Evolutionary conservation across 1,140 invertebrate genomes (phyloP), one percentile per base, ranked within the genome.

Genomic region (Drosophila ogumai): DNA sequence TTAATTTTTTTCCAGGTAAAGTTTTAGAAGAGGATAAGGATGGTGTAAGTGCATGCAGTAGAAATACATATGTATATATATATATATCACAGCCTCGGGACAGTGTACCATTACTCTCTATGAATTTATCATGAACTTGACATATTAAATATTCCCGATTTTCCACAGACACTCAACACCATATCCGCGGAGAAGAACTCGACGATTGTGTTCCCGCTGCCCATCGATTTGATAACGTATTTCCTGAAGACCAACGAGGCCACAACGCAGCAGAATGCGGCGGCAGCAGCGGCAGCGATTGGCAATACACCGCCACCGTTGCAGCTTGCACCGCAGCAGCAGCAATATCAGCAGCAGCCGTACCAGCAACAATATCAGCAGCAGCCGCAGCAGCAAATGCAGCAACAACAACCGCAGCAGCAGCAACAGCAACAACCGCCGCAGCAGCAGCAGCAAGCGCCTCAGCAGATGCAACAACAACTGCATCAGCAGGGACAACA

Each of bases 131-230:
- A 36, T 22, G 31, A 54, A 22, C 19, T 36, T 15, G 3, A 9
- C 13, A 15, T 36, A 54, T 36, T 54, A 54, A 31, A 55, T 31
- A 36, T 54, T 9, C 12, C 15, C 17, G 2, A 38, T 90, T 12
- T 32, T 31, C 25, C 3, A 6, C 95, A 99, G 94, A 98, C 98
- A 7, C 93, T 99, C 59, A 99, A 97, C 93, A 97, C 97, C 10
- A 99, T 99, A 92, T 98, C 98, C 46, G 97, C 98, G 3, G 98
- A 99, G 94, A 99, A 99, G 94, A 99, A 99, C 93, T 99, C 98
- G 6, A 99, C 98, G 9, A 99, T 99, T 87, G 97, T 99, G 63
- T 99, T 99, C 93, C 98, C 98, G 25, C 94, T 99, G 77, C 98
- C 98, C 34, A 97, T 99, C 90, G 98, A 99, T 90, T 95, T 99